Evolutionary conservation across 2,888 invertebrate genomes (phyloP), one percentile per base, ranked within the genome.

Genomic region (Drosophila eohydei): DNA sequence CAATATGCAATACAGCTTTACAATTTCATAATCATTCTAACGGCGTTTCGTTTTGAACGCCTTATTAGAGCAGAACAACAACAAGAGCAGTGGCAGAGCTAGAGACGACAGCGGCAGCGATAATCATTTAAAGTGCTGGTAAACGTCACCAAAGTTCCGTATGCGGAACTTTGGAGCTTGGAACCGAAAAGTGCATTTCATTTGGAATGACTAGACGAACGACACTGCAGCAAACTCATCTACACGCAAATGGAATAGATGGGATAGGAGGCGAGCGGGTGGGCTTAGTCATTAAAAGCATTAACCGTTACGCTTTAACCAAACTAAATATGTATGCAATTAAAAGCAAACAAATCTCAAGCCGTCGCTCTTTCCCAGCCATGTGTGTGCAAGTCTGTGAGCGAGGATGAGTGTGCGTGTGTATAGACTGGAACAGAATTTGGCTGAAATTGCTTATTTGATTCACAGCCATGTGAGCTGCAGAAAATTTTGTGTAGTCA

Each of bases 11-110:
- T n/a, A 52, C 52, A 55, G 68, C 38, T 68, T 59, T 68, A 84
- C 81, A 81, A 67, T 83, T 83, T 83, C 81, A 68, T 88, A 86
- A 88, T 88, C 71, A 84, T 78, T 81, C 87, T 83, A 83, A 83
- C 83, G 89, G 88, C 67, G 54, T 63, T 59, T 55, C 52, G 50
- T 9, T 32, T 46, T 30, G 63, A 55, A 43, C 30, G 57, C 71
- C 63, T 89, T 83, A 83, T 79, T 83, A 89, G 83, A 83, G 83
- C 83, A 88, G 73, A 81, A 89, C 89, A 77, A 46, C 77, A 74
- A 46, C 62, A 48, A 30, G 14, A 14, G 28, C 40, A 34, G 2
- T n/a, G 21, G 34, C 34, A 14, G 26, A 21, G 34, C 34, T 16
- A 16, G 55, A 36, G 57, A n/a, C 44, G 34, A 21, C 44, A 44